Percentiles rank a stretch among this genome's conserved stretches.
Evolutionary conservation across 2,888 invertebrate genomes (phyloP).

Genomic region (Neuroscelio doddi): DNA sequence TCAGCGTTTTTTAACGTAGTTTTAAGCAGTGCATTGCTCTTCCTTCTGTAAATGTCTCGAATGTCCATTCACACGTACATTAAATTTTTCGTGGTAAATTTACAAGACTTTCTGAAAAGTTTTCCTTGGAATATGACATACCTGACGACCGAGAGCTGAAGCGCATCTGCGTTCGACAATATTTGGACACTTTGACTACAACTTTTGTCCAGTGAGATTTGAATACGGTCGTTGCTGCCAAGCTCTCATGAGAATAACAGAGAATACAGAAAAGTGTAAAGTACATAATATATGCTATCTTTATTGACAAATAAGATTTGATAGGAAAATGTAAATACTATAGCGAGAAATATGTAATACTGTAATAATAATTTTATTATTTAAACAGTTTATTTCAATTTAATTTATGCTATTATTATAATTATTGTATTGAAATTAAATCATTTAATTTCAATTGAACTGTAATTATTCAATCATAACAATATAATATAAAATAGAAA

Average conservation of each 20-base stretch:
- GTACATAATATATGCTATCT: conserved; percentile 47
- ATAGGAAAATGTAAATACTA: background rate
- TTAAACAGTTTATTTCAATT: too few species aligned
- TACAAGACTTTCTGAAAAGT: conserved; percentile 34
- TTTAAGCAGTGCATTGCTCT: conserved; percentile 18
- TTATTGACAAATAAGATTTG: conserved; percentile 4
- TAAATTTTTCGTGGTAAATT: conserved; percentile 24
- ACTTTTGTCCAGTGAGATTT: conserved; percentile 69
- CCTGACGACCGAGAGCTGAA: conserved; percentile 27
- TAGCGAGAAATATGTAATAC: background rate
- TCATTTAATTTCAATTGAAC: too few species aligned
- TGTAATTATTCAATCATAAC: too few species aligned
- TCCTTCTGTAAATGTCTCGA: conserved; percentile 18
- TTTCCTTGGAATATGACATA: conserved; percentile 31
- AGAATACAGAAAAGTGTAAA: conserved; percentile 62
- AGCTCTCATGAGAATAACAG: conserved; percentile 60
- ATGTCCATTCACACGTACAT: conserved; percentile 2
- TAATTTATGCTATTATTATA: too few species aligned
- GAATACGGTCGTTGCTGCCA: conserved; percentile 58
- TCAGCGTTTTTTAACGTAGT: too few species aligned
- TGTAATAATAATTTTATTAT: too few species aligned
- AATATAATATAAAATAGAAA: too few species aligned
- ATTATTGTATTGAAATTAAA: too few species aligned
- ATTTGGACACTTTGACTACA: conserved; percentile 65
- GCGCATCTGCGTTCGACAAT: conserved; percentile 69